A percentile compares a stretch with the other conserved stretches of the same genome.
phyloP scores from a whole-genome alignment of 2,888 invertebrate genomes.

The Eupithecia exiguata region DNA sequence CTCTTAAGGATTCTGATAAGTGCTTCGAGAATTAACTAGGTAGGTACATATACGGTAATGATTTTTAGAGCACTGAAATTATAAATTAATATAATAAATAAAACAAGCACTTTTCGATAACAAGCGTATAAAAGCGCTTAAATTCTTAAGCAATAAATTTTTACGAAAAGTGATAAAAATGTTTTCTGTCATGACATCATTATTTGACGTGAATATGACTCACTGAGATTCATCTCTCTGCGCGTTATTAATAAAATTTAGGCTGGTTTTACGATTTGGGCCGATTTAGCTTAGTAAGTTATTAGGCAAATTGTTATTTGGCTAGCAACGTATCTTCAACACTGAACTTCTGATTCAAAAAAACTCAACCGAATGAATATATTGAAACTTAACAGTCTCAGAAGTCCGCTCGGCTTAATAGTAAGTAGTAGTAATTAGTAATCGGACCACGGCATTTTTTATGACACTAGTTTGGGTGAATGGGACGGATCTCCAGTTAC shows the following conservation, averaged over 20 bases:
- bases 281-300: not conserved
- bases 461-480: not conserved
- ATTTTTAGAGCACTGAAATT: not conserved
- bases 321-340: not conserved
- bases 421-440: not conserved
- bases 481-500: not conserved
- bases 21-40: not conserved
- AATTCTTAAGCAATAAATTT: not conserved
- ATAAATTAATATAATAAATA: not conserved
- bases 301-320: not conserved
- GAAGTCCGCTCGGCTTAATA: not conserved
- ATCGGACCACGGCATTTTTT: not conserved
- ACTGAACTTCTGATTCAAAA: not conserved
- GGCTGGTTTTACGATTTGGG: too few species aligned
- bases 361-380: not conserved
- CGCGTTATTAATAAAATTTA: constrained; percentile 6
- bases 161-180: not conserved
- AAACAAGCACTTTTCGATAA: not conserved
- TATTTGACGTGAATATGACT: constrained; percentile 10
- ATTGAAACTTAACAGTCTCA: not conserved
- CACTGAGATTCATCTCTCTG: constrained; percentile 6
- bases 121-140: not conserved
- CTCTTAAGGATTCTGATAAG: not conserved
- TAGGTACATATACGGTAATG: not conserved
- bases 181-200: constrained; percentile 8